Base-by-base conservation (phyloP, 1,140 invertebrate genomes). In the Leptoteleia sp. region DNA sequence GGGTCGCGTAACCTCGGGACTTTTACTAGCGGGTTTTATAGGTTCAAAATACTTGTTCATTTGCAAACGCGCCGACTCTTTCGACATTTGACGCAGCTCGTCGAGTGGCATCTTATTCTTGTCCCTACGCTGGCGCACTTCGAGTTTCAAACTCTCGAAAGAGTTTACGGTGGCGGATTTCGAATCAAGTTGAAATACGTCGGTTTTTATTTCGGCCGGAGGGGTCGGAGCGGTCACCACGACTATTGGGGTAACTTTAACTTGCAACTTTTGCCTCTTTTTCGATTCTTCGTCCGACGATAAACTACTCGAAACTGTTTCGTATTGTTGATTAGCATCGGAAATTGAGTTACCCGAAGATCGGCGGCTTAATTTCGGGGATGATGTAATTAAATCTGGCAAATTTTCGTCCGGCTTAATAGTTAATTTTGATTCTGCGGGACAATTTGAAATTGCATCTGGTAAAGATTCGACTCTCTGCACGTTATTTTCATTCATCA, bases 21-120 rank as follows among this genome's bases (percentile, higher is more conserved):
- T 17, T 42, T 50, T 64, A 6, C 16, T 64, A 12, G 50, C 48
- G 4, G 50, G 16, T 61, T 70, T 64, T 3, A 17, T 1, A 1
- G 54, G 11, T 1, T 64, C 22, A 9, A 90, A 89, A 67, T 87
- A 89, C 40, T 87, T 86, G 33, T 59, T 83, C 67, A 89, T 88
- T 19, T 89, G 85, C 13, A 79, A 33, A 27, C 73, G 80, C 0
- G 88, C 88, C 3, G 71, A 83, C 45, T 88, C 88, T n/a, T 43
- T 76, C 0, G 86, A 82, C 38, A 89, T 57, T 7, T 84, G 85
- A 27, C 83, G 81, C 7, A 89, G 77, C 43, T 82, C 80, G 8
- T 76, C 80, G 3, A 78, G 15, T 4, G 45, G 27, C n/a, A 54
- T 40, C 50, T 82, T 85, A 43, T 89, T 89, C 8, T 73, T 86